These are phyloP conservation scores for Babyrousa celebensis DNA, from an alignment of 2,797 vertebrate genomes.

Conservation along the genomic window DNA sequence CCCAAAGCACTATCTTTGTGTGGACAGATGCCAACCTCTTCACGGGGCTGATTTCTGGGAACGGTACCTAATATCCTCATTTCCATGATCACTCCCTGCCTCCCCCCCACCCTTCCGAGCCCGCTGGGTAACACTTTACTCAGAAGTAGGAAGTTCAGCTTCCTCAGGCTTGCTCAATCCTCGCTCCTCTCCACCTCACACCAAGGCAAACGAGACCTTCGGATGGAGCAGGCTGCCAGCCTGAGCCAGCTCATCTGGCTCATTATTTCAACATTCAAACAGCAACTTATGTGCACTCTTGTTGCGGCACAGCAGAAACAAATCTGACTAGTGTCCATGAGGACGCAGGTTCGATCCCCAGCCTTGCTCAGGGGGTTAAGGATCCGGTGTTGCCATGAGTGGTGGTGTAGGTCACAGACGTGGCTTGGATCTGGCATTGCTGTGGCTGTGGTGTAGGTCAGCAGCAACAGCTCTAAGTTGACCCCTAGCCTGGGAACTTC, in stretches of 20 bases:
- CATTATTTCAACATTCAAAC: background rate
- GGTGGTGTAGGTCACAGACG: too few species aligned
- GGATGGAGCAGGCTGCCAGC: background rate
- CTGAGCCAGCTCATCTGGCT: background rate
- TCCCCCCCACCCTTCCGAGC: background rate
- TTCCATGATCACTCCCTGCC: background rate
- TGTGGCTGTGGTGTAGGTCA: too few species aligned
- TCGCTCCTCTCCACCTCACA: background rate
- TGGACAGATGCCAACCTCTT: background rate
- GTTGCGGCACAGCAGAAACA: too few species aligned
- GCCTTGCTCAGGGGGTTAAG: too few species aligned
- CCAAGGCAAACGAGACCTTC: background rate
- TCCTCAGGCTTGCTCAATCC: background rate
- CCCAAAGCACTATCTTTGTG: background rate
- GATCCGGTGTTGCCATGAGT: too few species aligned
- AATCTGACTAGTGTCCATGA: too few species aligned
- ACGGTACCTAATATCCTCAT: background rate
- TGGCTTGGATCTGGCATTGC: too few species aligned
- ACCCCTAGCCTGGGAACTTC: too few species aligned
- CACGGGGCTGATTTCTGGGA: background rate
- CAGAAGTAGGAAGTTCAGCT: background rate
- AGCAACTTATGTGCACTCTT: background rate
- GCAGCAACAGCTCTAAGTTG: too few species aligned
- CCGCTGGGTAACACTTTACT: background rate
- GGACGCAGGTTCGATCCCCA: too few species aligned